A percentile compares a stretch with the other conserved stretches of the same genome.
Conservation (phyloP, 2,888 invertebrate genomes). For the Macrosoma leucophasiata region DNA sequence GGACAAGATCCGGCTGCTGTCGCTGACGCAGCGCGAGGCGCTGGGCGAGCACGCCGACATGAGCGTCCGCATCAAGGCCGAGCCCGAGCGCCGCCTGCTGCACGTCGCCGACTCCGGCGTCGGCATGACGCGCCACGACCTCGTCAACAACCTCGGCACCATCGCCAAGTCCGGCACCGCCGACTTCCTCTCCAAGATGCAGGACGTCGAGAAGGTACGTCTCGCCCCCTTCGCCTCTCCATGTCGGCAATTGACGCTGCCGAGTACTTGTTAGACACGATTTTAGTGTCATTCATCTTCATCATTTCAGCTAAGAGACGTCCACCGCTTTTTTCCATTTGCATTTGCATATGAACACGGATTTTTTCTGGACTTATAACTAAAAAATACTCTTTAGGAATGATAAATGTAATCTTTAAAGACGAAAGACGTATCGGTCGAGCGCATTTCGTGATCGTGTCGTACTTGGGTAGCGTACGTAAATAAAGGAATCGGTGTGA, state of each 20-base stretch:
- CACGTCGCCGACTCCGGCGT: constrained; percentile 98
- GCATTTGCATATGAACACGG: too few relatives aligned
- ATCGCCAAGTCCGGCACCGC: constrained; percentile 99
- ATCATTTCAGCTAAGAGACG: too few relatives aligned
- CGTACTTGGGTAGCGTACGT: too few relatives aligned
- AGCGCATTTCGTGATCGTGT: too few relatives aligned
- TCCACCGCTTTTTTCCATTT: too few relatives aligned
- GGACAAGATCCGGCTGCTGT: constrained; percentile 96
- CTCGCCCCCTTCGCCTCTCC: too few relatives aligned
- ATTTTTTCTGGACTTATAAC: too few relatives aligned
- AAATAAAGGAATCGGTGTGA: neutral
- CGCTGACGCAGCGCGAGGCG: constrained; percentile 89
- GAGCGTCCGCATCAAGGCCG: constrained; percentile 92
- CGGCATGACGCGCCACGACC: constrained; percentile 96
- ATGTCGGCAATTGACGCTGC: too few relatives aligned
- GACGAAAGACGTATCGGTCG: constrained; percentile 1
- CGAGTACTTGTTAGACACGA: too few relatives aligned
- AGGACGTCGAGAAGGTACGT: constrained; percentile 75
- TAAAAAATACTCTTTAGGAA: too few relatives aligned
- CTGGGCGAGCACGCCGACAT: constrained; percentile 88
- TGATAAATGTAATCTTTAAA: too few relatives aligned
- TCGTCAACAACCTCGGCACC: constrained; percentile 97
- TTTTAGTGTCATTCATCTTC: too few relatives aligned
- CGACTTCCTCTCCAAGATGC: constrained; percentile 95
- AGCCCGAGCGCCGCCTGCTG: constrained; percentile 92